Conservation (phyloP, 2,113 vertebrate genomes). For the Nibea albiflora region DNA sequence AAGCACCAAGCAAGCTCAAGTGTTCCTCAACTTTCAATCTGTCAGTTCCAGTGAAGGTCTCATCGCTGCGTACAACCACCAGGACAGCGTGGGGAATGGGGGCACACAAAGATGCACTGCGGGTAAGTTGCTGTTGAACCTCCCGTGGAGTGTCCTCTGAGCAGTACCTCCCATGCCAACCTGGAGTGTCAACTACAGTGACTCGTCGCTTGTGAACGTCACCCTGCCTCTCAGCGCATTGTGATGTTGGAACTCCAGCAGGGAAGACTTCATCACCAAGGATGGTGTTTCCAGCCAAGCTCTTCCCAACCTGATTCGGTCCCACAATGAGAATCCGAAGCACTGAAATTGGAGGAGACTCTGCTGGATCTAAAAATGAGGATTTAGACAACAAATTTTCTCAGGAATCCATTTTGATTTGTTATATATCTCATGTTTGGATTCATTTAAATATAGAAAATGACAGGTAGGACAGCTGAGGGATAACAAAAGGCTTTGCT, state of each 20-base stretch:
- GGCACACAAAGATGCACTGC: constrained; percentile 22
- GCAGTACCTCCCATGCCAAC: constrained; percentile 67
- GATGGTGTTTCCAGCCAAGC: constrained; percentile 49
- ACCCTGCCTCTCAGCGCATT: neutral
- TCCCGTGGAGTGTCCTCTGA: constrained; percentile 44
- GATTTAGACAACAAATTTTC: neutral
- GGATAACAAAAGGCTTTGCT: neutral
- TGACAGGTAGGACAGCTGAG: too few relatives aligned
- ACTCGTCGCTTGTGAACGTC: neutral
- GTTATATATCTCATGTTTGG: neutral
- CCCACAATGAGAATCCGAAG: constrained; percentile 56
- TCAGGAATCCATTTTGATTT: neutral
- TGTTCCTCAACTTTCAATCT: constrained; percentile 38
- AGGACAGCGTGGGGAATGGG: constrained; percentile 40
- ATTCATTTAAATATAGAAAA: neutral
- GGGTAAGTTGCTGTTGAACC: constrained; percentile 30
- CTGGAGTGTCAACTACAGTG: constrained; percentile 60
- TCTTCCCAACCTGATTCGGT: constrained; percentile 59
- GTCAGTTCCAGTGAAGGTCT: constrained; percentile 62
- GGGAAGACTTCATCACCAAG: constrained; percentile 38
- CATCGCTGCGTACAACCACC: constrained; percentile 57
- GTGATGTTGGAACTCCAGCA: constrained; percentile 7
- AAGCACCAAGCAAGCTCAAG: constrained; percentile 31
- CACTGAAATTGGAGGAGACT: neutral
- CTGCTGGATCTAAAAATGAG: constrained; percentile 16